Percentiles rank a stretch among this genome's conserved stretches.
These are phyloP conservation scores for Heliconius eleuchia DNA, from an alignment of 1,140 invertebrate species.

Conservation along the genomic window DNA sequence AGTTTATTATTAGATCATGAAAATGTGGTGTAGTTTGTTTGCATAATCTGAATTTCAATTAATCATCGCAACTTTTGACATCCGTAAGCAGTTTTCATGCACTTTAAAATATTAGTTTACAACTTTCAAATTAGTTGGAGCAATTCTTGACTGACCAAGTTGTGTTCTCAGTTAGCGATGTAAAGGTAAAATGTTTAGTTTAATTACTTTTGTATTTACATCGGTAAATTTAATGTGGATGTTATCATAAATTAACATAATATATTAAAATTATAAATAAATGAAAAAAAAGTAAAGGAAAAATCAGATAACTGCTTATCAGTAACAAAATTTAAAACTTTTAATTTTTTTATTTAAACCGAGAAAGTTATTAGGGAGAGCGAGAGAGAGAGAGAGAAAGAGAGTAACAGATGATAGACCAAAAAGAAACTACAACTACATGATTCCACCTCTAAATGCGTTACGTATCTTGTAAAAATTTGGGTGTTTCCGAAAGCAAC, in stretches of 20 bases:
- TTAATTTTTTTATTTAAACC: no score
- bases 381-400: no score
- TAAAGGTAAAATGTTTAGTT: conserved; percentile 3
- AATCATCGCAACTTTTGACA: conserved; percentile 23
- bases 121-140: conserved; percentile 38
- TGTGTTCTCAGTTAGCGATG: neutral
- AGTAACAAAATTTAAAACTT: no score
- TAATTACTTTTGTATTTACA: neutral
- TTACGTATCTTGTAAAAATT: no score
- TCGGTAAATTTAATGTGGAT: neutral
- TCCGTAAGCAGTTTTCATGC: conserved; percentile 23
- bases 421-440: no score
- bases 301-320: no score
- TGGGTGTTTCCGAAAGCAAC: no score
- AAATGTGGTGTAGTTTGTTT: conserved; percentile 14
- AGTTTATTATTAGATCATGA: neutral
- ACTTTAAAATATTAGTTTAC: conserved; percentile 38
- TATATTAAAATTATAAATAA: no score
- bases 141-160: conserved; percentile 21
- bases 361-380: no score
- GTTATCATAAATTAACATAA: neutral
- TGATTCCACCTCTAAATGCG: no score
- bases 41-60: conserved; percentile 22
- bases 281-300: no score
- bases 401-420: no score